Evolutionary conservation across 2,113 vertebrate genomes (phyloP), one percentile per base, ranked within the genome.

Genomic region (Pelusios castaneus): DNA sequence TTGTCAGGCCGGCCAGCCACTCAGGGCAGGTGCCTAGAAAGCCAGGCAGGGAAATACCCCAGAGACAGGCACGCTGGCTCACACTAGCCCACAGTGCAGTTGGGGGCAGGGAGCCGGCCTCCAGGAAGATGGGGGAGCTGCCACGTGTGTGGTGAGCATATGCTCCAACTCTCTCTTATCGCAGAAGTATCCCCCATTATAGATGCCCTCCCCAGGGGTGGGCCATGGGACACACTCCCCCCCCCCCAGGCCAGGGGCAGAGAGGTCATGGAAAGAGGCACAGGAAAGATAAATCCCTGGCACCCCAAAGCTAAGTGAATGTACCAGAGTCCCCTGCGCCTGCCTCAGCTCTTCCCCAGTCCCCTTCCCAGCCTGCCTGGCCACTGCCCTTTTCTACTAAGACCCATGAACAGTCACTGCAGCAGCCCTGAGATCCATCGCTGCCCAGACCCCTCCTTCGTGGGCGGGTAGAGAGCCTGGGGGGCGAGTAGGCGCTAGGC

Each of bases 141-240:
- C 2, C 6, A 1, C 5, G 31, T 67, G 58, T 19, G 60, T 16
- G 17, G 60, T n/a, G 41, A 24, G 67, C 67, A 38, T 81, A 93
- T 7, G 25, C 11, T 6, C 22, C 22, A 2, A 0, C 10, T 45
- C 56, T 1, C 8, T 43, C 43, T 4, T 31, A 56, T 10, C 60
- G 29, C 5, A 41, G 8, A 31, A 60, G 6, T 60, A 29, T 27
- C 56, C 31, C 58, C 60, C 60, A 4, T 19, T 17, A 10, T n/a
- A n/a, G 34, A 8, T n/a, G 60, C 31, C 60, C 60, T 3, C 58
- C 29, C 60, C 5, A 14, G 11, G 31, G 60, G 6, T 29, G 56
- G 27, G 27, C 56, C 5, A n/a, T n/a, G 25, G 5, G 27, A 27
- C 5, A 27, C 58, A 13, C 58, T n/a, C n/a, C n/a, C n/a, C n/a